phyloP scores from a whole-genome alignment of 2,113 vertebrate genomes.

The human (Homo sapiens) region DNA sequence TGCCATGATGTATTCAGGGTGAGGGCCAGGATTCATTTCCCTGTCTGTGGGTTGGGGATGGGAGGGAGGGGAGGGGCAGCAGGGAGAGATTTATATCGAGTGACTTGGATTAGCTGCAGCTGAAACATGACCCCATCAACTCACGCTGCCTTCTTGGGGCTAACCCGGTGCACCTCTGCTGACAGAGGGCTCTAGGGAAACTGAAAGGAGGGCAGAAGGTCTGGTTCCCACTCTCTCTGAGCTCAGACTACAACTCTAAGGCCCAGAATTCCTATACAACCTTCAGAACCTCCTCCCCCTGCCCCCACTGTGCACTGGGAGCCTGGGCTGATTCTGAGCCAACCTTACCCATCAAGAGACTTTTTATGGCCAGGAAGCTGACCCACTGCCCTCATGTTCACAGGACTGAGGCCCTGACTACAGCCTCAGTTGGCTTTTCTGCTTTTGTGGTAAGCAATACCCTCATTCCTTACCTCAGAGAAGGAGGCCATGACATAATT shows the following conservation, averaged over 20 bases:
- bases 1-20: slow-evolving; percentile 88
- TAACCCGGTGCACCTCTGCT: slow-evolving; percentile 77
- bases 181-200: slow-evolving; percentile 74
- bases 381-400: neutral
- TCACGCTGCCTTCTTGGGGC: slow-evolving; percentile 87
- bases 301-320: neutral
- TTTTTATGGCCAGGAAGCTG: neutral
- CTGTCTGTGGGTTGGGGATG: slow-evolving; percentile 82
- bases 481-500: neutral
- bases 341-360: neutral
- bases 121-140: slow-evolving; percentile 85
- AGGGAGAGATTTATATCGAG: slow-evolving; percentile 85
- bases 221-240: slow-evolving; percentile 63
- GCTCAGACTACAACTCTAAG: slow-evolving; percentile 52
- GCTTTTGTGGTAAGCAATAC: slow-evolving; percentile 2
- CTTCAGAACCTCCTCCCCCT: neutral
- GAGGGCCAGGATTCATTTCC: slow-evolving; percentile 85
- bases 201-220: slow-evolving; percentile 71
- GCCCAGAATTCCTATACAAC: slow-evolving; percentile 69
- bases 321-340: slow-evolving; percentile 7
- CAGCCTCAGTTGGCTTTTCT: neutral
- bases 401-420: neutral
- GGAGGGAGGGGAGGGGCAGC: slow-evolving; percentile 69
- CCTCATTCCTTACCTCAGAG: neutral
- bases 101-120: slow-evolving; percentile 87